phyloP scores from a whole-genome alignment of 1,140 invertebrate genomes.

The Arion vulgaris region DNA sequence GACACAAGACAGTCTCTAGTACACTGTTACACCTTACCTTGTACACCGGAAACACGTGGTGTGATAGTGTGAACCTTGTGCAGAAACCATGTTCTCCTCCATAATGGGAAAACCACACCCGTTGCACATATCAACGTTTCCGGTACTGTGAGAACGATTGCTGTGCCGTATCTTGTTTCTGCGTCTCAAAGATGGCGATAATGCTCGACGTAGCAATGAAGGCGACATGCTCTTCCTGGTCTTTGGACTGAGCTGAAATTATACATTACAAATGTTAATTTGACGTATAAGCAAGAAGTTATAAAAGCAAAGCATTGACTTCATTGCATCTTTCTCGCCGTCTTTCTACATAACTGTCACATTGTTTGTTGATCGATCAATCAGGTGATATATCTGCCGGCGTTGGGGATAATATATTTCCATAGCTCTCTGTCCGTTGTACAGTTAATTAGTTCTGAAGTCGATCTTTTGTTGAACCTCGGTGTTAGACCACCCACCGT shows the following conservation, averaged over 20 bases:
- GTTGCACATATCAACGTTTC: conserved; percentile 42
- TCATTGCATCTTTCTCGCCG: too few species aligned
- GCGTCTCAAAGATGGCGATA: conserved; percentile 34
- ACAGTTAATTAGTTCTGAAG: too few species aligned
- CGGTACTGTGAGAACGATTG: conserved; percentile 32
- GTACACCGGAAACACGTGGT: conserved; percentile 49
- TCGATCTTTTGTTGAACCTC: too few species aligned
- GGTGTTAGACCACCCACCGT: too few species aligned
- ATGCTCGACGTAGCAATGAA: conserved; percentile 29
- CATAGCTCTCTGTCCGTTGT: too few species aligned
- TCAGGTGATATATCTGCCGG: too few species aligned
- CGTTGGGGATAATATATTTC: too few species aligned
- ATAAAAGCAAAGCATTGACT: too few species aligned
- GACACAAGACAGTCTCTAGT: too few species aligned
- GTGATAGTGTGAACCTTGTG: conserved; percentile 44
- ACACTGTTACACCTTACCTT: conserved; percentile 41
- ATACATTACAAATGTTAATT: too few species aligned
- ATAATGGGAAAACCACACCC: conserved; percentile 49
- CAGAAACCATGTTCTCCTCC: conserved; percentile 47
- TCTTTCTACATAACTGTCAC: too few species aligned
- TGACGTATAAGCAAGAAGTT: background rate
- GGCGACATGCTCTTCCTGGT: conserved; percentile 31
- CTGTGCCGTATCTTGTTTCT: conserved; percentile 20
- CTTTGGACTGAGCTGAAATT: conserved; percentile 29
- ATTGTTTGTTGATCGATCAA: too few species aligned